Conservation (phyloP, 2,888 invertebrate species). For the Theretra japonica region DNA sequence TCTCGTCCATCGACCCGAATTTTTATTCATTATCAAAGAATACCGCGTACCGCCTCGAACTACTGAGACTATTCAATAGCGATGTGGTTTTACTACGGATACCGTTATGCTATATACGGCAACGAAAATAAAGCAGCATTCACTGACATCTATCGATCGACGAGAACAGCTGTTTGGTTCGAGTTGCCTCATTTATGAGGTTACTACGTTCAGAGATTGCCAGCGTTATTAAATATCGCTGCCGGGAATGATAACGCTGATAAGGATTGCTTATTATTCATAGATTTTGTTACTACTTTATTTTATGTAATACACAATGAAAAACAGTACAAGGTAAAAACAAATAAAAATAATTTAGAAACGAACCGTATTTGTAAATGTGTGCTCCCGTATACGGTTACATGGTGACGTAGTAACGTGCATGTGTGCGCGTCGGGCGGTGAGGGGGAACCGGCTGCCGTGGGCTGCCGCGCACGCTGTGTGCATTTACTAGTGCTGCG, state of each 20-base stretch:
- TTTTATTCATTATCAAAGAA: constrained; percentile 65
- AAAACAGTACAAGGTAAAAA: neutral
- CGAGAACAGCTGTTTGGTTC: constrained; percentile 68
- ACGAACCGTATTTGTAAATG: constrained; percentile 41
- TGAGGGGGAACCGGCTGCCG: constrained; percentile 56
- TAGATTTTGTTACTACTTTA: neutral
- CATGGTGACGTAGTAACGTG: constrained; percentile 37
- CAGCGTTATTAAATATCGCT: constrained; percentile 41
- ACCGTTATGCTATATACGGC: constrained; percentile 74
- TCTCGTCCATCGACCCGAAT: constrained; percentile 69
- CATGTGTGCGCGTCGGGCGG: constrained; percentile 53
- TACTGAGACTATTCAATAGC: constrained; percentile 64
- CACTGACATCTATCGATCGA: constrained; percentile 84
- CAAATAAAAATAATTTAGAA: neutral
- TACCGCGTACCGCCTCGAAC: constrained; percentile 67
- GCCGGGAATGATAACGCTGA: neutral
- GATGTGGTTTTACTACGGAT: constrained; percentile 78
- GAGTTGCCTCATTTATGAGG: constrained; percentile 56
- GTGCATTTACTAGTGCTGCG: constrained; percentile 75
- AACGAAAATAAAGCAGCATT: constrained; percentile 81
- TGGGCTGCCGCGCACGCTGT: constrained; percentile 65
- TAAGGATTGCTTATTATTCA: constrained; percentile 5
- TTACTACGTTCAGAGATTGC: constrained; percentile 52
- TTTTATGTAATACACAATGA: constrained; percentile 1
- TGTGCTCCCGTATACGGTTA: constrained; percentile 44